Conservation (phyloP, 2,113 vertebrate species). For the Mastomys natalensis region DNA sequence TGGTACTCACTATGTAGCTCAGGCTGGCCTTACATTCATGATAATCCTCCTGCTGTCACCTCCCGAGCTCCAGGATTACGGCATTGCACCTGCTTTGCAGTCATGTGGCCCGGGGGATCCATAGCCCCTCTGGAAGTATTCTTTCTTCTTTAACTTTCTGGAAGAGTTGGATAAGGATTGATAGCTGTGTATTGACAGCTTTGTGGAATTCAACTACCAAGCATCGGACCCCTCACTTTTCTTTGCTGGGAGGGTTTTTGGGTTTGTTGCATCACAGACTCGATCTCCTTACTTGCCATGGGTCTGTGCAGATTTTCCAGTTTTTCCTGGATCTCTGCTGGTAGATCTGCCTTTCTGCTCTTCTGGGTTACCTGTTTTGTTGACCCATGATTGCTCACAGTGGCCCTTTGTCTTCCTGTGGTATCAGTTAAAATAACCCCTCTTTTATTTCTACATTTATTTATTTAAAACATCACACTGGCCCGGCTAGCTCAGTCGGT, state of each 20-base stretch:
- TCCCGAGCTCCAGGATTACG: not conserved
- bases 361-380: too few species aligned
- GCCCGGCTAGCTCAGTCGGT: conserved; percentile 98
- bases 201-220: not conserved
- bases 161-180: not conserved
- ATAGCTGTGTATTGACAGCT: not conserved
- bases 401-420: not conserved
- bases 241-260: not conserved
- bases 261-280: not conserved
- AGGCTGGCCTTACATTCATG: not conserved
- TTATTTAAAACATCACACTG: too few species aligned
- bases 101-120: accelerated
- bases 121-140: not conserved
- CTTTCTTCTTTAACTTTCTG: too few species aligned
- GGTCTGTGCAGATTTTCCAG: not conserved
- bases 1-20: not conserved
- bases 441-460: not conserved
- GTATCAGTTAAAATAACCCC: not conserved
- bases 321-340: not conserved
- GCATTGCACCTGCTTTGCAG: not conserved
- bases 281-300: not conserved
- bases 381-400: not conserved
- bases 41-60: not conserved
- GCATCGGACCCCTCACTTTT: not conserved
- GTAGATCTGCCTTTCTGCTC: not conserved